Conservation (phyloP, 2,113 vertebrate genomes). For the Tor tambroides region DNA sequence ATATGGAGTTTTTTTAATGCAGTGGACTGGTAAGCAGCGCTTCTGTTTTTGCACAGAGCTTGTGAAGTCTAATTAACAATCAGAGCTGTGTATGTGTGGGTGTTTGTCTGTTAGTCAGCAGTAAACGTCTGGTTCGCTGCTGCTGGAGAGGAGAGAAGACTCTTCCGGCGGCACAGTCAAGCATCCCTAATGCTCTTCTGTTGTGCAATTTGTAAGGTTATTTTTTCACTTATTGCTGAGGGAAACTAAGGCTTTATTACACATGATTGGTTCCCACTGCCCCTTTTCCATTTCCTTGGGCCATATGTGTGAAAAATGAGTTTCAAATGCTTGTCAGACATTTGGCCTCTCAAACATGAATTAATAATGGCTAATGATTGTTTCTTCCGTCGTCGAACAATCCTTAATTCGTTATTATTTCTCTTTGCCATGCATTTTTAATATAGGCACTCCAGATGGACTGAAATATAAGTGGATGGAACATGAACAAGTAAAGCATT, state of each 20-base stretch:
- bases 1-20: not conserved
- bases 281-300: constrained; percentile 61
- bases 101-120: constrained; percentile 34
- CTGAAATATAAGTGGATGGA: constrained; percentile 8
- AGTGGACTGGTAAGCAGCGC: not conserved
- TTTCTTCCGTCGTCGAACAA: constrained; percentile 51
- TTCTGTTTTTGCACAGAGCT: constrained; percentile 22
- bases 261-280: constrained; percentile 66
- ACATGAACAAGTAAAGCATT: not conserved
- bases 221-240: constrained; percentile 49
- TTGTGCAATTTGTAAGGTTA: constrained; percentile 58
- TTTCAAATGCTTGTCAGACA: constrained; percentile 53
- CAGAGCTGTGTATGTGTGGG: constrained; percentile 14
- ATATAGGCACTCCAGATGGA: constrained; percentile 36
- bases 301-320: constrained; percentile 62
- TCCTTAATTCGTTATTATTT: constrained; percentile 38
- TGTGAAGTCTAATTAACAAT: constrained; percentile 33
- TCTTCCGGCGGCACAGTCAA: constrained; percentile 54
- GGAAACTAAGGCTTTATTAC: constrained; percentile 67
- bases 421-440: constrained; percentile 54
- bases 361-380: constrained; percentile 64
- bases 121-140: constrained; percentile 7
- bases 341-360: constrained; percentile 60
- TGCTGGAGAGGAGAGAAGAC: not conserved
- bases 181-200: constrained; percentile 60